Evolutionary conservation across 1,140 invertebrate species (phyloP), one percentile per base, ranked within the genome.

Genomic region (Plectus sambesii): DNA sequence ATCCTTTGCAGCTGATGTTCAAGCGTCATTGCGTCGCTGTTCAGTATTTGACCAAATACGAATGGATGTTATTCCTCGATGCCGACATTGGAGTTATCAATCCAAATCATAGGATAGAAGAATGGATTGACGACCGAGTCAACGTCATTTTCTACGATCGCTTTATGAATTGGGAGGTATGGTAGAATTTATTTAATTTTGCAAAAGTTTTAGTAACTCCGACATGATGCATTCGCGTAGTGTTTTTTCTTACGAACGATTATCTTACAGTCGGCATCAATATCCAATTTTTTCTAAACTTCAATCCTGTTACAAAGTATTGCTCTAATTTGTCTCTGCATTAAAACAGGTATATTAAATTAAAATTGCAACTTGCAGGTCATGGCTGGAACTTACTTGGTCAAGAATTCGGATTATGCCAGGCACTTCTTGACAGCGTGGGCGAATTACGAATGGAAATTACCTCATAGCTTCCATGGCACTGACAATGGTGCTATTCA

Each of bases 41-140:
- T 0, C 24, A 40, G 6, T 3, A 47, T 9, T 24, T 55, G 9
- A 5, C 3, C 3, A 19, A 48, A 2, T 45, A 39, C 25, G 33
- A 37, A 9, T 51, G 22, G 24, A 17, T 51, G 3, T 15, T 54
- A n/a, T 55, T 53, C 25, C 15, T 55, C 12, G 53, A 55, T 19
- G 53, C 53, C 12, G 53, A 55, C 20, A 53, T 47, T 5, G 53
- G 53, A 1, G 53, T 55, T 8, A 51, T 55, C 1, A 53, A 55
- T 45, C 53, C 53, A 4, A 53, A 55, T 6, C 26, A 42, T n/a
- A 15, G 26, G 5, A 42, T 42, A 6, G 41, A 42, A 42, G 5
- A 6, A 17, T 42, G 41, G 41, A 15, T 42, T 20, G 41, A 42
- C 41, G 41, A 42, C 4, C 6, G 20, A 15, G 26, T 42, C 41